phyloP scores from a whole-genome alignment of 2,888 invertebrate species.

The Dysmachus trigonus region DNA sequence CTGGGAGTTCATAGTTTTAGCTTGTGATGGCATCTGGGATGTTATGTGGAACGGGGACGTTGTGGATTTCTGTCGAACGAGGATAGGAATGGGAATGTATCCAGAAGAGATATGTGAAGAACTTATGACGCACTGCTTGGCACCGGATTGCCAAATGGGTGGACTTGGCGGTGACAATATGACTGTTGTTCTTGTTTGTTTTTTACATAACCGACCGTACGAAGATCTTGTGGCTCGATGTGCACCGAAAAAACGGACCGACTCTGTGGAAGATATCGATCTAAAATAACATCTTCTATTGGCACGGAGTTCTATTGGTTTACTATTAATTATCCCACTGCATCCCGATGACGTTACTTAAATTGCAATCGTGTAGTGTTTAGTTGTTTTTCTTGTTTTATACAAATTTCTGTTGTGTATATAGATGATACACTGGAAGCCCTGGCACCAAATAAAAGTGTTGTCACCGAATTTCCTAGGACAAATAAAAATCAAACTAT shows the following conservation, averaged over 20 bases:
- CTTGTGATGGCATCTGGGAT: constrained; percentile 99
- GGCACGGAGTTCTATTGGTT: neutral
- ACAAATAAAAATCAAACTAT: neutral
- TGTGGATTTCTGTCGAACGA: constrained; percentile 84
- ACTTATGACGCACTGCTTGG: constrained; percentile 92
- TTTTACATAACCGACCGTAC: constrained; percentile 65
- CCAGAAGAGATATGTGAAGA: constrained; percentile 97
- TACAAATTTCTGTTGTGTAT: neutral
- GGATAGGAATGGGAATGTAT: constrained; percentile 82
- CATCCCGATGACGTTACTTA: constrained; percentile 19
- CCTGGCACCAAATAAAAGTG: neutral
- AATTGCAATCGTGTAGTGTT: neutral
- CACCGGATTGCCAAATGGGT: constrained; percentile 96
- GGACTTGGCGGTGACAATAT: constrained; percentile 99
- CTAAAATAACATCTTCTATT: constrained; percentile 42
- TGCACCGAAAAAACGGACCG: constrained; percentile 49
- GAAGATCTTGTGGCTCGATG: constrained; percentile 61
- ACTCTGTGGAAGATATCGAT: constrained; percentile 45
- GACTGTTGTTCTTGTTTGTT: constrained; percentile 92
- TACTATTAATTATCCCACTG: constrained; percentile 6
- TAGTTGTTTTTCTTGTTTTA: neutral
- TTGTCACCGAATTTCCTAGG: neutral
- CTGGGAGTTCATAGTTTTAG: constrained; percentile 95
- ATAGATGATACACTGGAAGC: neutral
- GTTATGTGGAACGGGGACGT: constrained; percentile 96